Percentiles rank a stretch among this genome's conserved stretches.
These are phyloP conservation scores for Cheilosia variabilis DNA, from an alignment of 2,888 invertebrate genomes.

Conservation along the genomic window DNA sequence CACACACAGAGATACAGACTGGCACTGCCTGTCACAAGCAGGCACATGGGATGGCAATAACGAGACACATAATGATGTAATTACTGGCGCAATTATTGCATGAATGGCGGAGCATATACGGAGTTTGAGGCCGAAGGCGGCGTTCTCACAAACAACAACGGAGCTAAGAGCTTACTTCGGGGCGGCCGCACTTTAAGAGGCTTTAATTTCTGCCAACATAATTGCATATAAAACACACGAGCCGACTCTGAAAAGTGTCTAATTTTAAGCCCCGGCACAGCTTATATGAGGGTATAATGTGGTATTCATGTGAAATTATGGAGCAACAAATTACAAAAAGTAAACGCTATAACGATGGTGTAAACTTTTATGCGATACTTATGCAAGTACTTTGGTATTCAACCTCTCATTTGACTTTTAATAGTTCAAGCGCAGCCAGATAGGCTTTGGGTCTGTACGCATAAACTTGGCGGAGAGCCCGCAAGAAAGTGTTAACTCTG, in stretches of 20 bases:
- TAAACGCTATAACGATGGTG: conserved; percentile 63
- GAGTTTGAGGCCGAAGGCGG: conserved; percentile 23
- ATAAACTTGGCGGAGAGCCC: not conserved
- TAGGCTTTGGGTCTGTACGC: not conserved
- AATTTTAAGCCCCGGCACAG: conserved; percentile 57
- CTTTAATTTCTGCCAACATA: conserved; percentile 68
- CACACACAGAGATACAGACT: not conserved
- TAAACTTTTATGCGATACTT: conserved; percentile 70
- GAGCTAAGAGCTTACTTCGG: conserved; percentile 24
- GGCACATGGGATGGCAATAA: conserved; percentile 73
- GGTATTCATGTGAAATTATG: conserved; percentile 70
- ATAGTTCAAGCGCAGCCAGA: conserved; percentile 36
- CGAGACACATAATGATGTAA: conserved; percentile 75
- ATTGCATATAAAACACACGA: conserved; percentile 68
- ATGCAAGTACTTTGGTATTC: conserved; percentile 64
- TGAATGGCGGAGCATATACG: conserved; percentile 46
- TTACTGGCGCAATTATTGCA: conserved; percentile 74
- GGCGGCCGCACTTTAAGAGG: conserved; percentile 53
- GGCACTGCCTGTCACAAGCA: conserved; percentile 42
- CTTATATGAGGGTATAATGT: conserved; percentile 58
- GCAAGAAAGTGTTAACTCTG: conserved; percentile 5
- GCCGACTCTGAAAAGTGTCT: conserved; percentile 62
- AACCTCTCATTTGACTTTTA: conserved; percentile 63
- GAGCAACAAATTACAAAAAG: conserved; percentile 72
- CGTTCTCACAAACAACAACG: conserved; percentile 1